Conservation (phyloP, 1,140 invertebrate genomes). For the Eueides isabella region DNA sequence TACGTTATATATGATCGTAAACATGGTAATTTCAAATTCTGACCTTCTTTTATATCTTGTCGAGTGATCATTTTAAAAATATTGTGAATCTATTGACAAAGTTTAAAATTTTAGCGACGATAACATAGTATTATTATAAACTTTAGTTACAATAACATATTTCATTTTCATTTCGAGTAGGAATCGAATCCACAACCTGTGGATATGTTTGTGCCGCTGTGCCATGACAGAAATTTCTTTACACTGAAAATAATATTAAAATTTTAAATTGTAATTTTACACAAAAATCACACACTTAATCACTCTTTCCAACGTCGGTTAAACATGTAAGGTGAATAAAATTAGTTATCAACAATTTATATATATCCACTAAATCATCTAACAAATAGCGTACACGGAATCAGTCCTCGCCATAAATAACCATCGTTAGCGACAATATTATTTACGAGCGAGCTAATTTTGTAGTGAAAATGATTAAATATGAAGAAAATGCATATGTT, state of each 20-base stretch:
- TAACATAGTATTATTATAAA: too few species aligned
- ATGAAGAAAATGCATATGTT: neutral
- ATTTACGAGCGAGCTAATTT: constrained; percentile 1
- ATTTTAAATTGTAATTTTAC: too few species aligned
- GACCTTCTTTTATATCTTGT: neutral
- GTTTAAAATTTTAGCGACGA: too few species aligned
- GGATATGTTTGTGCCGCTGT: too few species aligned
- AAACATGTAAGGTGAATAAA: neutral
- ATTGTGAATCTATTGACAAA: neutral
- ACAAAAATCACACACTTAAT: neutral
- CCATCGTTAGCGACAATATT: constrained; percentile 7
- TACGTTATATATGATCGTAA: neutral
- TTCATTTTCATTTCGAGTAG: too few species aligned
- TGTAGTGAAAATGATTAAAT: neutral
- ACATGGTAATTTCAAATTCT: neutral
- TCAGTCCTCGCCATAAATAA: constrained; percentile 10
- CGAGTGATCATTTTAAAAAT: neutral
- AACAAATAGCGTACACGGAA: constrained; percentile 14
- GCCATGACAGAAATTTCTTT: too few species aligned
- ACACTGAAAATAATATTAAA: too few species aligned
- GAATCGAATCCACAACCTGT: too few species aligned
- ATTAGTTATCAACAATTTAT: constrained; percentile 5
- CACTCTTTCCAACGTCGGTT: neutral
- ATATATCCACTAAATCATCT: constrained; percentile 7
- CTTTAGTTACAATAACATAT: too few species aligned